Base-by-base conservation (phyloP, 2,888 invertebrate species). In the Leptinotarsa tumamoca region DNA sequence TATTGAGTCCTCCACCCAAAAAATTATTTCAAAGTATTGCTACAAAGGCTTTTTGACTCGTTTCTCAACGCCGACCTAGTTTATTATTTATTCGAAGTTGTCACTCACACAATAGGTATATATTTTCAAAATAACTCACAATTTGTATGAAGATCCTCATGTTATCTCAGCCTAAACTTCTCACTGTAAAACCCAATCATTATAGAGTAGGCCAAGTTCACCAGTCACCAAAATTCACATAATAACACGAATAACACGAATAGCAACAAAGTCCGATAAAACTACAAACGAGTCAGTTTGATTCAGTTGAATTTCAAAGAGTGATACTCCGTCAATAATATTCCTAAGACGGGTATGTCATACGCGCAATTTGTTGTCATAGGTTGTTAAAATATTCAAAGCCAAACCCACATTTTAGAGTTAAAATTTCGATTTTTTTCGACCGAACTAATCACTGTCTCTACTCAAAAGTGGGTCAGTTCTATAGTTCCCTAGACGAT, bases 91-190 rank as follows among this genome's bases (percentile, higher is more conserved):
- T 43, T 13, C 10, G 3, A 43, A 43, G 3, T 10, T 43, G 10
- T 43, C 43, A 43, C 43, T 13, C 43, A 10, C 0, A 13, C 10
- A 43, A 43, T 43, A 27, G 27, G 27, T 33, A 43, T 43, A 17
- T 63, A 18, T 13, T 10, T 63, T 17, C n/a, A 5, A 14, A 66
- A 51, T 76, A 73, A 84, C 84, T 82, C 82, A 86, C 86, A 81
- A 83, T 84, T 80, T 83, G 84, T 73, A 80, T 82, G 78, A 80
- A 84, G 82, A 82, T 84, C 83, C 82, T 85, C 85, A 84, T 86
- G 85, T 84, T 86, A 85, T 83, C 85, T 85, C 73, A 82, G 75
- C 80, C 79, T 78, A 68, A 82, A 77, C 74, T 80, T 81, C 72
- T 80, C 80, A 63, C 76, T 80, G 72, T 79, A 80, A 77, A 80